Conservation (phyloP, 2,797 vertebrate species). For the Tinamus major region DNA sequence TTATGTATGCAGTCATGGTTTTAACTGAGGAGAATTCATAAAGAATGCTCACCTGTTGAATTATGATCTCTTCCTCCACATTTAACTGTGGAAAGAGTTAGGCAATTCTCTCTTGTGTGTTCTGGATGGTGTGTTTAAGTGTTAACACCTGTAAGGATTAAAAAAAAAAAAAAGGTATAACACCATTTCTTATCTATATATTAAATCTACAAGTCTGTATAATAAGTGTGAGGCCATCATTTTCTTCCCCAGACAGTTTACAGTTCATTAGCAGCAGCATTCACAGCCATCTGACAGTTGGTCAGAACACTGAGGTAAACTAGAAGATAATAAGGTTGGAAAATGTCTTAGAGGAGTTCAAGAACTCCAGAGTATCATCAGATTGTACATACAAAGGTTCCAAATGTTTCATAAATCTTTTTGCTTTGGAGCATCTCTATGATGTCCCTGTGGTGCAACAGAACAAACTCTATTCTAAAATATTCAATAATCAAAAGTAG, state of each 20-base stretch:
- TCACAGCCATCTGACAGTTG: constrained; percentile 65
- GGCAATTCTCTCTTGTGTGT: neutral
- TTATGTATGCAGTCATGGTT: neutral
- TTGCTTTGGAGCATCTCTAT: constrained; percentile 9
- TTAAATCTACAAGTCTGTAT: neutral
- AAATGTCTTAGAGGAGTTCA: constrained; percentile 59
- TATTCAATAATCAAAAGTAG: neutral
- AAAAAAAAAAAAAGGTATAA: neutral
- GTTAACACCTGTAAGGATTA: neutral
- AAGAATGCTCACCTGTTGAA: neutral
- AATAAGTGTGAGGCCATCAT: constrained; percentile 21
- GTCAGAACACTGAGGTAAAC: constrained; percentile 62
- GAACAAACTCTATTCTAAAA: constrained; percentile 14
- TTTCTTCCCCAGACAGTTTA: constrained; percentile 61
- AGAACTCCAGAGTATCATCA: constrained; percentile 43
- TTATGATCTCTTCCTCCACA: neutral
- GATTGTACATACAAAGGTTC: constrained; percentile 42
- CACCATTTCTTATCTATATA: neutral
- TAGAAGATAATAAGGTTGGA: constrained; percentile 68
- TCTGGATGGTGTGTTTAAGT: neutral
- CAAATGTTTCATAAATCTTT: constrained; percentile 33
- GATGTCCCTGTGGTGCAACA: neutral
- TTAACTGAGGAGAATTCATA: neutral
- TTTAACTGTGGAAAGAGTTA: neutral
- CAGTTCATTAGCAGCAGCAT: constrained; percentile 60